These are phyloP conservation scores for Leptopilina myrica DNA, from an alignment of 2,888 invertebrate genomes.

Conservation along the genomic window DNA sequence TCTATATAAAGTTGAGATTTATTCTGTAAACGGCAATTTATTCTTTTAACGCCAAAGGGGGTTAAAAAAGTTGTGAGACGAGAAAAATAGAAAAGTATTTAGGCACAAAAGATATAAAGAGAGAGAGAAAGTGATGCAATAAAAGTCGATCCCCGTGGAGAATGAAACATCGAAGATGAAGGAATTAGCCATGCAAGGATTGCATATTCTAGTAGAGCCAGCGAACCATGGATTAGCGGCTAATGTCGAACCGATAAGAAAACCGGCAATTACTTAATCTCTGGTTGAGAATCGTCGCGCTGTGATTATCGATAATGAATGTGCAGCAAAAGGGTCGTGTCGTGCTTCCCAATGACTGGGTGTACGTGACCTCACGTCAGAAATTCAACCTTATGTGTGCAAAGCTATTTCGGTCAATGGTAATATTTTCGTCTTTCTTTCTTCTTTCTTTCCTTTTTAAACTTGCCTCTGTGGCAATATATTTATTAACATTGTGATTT, in stretches of 20 bases:
- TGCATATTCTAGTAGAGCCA: constrained; percentile 47
- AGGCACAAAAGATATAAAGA: neutral
- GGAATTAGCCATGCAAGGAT: constrained; percentile 50
- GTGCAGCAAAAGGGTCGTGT: constrained; percentile 54
- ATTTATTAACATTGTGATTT: neutral
- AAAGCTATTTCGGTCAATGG: constrained; percentile 44
- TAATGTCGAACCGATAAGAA: constrained; percentile 62
- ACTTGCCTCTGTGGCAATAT: neutral
- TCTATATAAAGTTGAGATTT: neutral
- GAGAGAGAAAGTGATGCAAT: constrained; percentile 13
- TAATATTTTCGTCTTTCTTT: constrained; percentile 12
- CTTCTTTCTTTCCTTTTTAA: neutral
- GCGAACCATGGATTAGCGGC: constrained; percentile 53
- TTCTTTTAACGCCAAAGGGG: neutral
- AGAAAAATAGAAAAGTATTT: constrained; percentile 10
- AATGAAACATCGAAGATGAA: constrained; percentile 48
- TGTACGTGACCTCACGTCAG: constrained; percentile 56
- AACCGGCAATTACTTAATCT: constrained; percentile 70
- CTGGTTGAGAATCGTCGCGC: constrained; percentile 62
- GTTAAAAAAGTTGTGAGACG: neutral
- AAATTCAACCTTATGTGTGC: constrained; percentile 44
- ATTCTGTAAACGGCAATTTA: neutral
- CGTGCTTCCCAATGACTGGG: constrained; percentile 46
- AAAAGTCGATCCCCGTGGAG: constrained; percentile 35
- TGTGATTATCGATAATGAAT: constrained; percentile 67